These are phyloP conservation scores for Sarcophaga carnaria DNA, from an alignment of 2,888 invertebrate genomes.

Conservation along the genomic window DNA sequence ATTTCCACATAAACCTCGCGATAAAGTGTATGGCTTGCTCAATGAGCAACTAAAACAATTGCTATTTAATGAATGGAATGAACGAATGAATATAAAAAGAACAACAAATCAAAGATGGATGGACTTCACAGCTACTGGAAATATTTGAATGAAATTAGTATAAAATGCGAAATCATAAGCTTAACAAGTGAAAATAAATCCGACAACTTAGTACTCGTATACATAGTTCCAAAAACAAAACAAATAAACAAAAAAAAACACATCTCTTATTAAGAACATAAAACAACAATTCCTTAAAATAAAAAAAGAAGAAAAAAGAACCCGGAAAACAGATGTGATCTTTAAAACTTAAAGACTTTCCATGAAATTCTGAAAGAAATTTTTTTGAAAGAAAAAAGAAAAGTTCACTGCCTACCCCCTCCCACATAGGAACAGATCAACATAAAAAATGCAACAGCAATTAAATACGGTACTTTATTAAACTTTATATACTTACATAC, in stretches of 20 bases:
- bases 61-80: constrained; percentile 9
- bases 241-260: background rate
- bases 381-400: background rate
- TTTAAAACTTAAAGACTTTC: background rate
- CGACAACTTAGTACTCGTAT: background rate
- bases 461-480: constrained; percentile 41
- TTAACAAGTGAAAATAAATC: constrained; percentile 46
- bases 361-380: background rate
- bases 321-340: constrained; percentile 50
- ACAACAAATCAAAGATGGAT: constrained; percentile 49
- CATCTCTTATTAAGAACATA: background rate
- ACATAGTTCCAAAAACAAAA: constrained; percentile 1
- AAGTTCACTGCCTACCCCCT: background rate
- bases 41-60: constrained; percentile 43
- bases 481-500: constrained; percentile 29
- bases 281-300: constrained; percentile 20
- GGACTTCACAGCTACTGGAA: constrained; percentile 49
- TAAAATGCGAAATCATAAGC: constrained; percentile 59
- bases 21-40: constrained; percentile 34
- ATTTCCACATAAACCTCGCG: constrained; percentile 45
- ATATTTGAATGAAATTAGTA: constrained; percentile 57
- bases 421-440: background rate
- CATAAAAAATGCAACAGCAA: constrained; percentile 56
- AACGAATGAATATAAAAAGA: constrained; percentile 29
- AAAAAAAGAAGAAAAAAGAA: constrained; percentile 30